phyloP scores from a whole-genome alignment of 2,797 vertebrate genomes.

The Macropus fuliginosus region DNA sequence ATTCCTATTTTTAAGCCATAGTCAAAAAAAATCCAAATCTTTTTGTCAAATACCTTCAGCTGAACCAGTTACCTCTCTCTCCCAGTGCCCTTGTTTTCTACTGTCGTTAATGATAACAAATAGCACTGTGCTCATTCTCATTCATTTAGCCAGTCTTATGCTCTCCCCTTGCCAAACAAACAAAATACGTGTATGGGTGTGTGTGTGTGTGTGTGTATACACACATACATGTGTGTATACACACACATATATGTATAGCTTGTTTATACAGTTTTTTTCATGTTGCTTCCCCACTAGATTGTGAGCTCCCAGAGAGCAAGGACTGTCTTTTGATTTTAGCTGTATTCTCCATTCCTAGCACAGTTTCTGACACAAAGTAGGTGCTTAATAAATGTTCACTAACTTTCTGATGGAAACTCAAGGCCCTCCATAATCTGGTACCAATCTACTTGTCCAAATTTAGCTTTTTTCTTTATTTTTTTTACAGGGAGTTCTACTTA shows the following conservation, averaged over 20 bases:
- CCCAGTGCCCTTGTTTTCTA: not conserved
- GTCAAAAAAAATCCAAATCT: not conserved
- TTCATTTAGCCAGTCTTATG: not conserved
- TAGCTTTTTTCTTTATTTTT: not conserved
- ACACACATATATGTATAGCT: no score
- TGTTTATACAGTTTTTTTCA: not conserved
- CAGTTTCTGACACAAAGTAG: not conserved
- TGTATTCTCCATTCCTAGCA: no score
- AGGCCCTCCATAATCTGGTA: not conserved
- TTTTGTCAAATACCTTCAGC: not conserved
- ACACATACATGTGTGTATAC: no score
- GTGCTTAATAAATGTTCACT: not conserved
- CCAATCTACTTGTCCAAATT: not conserved
- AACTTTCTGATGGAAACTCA: not conserved
- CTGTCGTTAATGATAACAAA: no score
- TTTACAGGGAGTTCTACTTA: no score
- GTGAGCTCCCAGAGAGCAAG: not conserved
- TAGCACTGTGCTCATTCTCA: no score
- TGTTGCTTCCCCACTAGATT: not conserved
- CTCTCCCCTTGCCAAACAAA: not conserved
- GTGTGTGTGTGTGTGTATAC: no score
- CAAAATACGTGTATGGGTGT: not conserved
- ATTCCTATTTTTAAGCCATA: not conserved
- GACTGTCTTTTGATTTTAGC: not conserved
- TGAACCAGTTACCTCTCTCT: not conserved